phyloP scores from a whole-genome alignment of 2,888 invertebrate species.

The Maniola hyperantus region DNA sequence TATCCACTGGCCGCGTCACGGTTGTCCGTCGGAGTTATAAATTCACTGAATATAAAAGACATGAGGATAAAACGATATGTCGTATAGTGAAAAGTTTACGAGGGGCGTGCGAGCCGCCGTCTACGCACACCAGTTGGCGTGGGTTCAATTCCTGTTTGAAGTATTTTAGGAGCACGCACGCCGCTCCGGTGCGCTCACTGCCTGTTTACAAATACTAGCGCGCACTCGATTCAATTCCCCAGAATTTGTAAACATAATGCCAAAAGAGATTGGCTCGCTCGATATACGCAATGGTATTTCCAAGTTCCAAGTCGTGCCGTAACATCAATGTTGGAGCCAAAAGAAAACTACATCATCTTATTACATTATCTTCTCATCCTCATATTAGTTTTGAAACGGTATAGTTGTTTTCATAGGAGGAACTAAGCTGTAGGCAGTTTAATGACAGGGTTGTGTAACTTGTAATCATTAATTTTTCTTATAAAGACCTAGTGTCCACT shows the following conservation, averaged over 20 bases:
- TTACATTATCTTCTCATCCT: not conserved
- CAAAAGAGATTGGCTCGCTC: constrained; percentile 64
- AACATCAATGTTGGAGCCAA: constrained; percentile 25
- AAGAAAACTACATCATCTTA: too few relatives aligned
- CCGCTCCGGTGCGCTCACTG: constrained; percentile 51
- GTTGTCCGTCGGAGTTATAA: constrained; percentile 52
- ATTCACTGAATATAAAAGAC: constrained; percentile 65
- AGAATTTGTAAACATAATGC: constrained; percentile 75
- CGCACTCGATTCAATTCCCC: constrained; percentile 74
- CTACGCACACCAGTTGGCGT: constrained; percentile 79
- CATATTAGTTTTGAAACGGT: not conserved
- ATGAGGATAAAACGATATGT: constrained; percentile 71
- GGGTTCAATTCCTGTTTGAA: constrained; percentile 78
- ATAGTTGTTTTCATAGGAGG: not conserved
- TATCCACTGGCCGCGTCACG: constrained; percentile 44
- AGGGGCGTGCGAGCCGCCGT: constrained; percentile 68
- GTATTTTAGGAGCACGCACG: constrained; percentile 77
- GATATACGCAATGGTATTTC: constrained; percentile 47
- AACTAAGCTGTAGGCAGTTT: too few relatives aligned
- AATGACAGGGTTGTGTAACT: too few relatives aligned
- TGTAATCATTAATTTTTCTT: too few relatives aligned
- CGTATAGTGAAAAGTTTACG: constrained; percentile 77
- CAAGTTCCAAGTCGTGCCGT: constrained; percentile 19
- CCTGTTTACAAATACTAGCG: constrained; percentile 80
- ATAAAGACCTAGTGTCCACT: too few relatives aligned